Evolutionary conservation across 2,888 invertebrate genomes (phyloP), one percentile per base, ranked within the genome.

Genomic region (Thymelicus acteon): DNA sequence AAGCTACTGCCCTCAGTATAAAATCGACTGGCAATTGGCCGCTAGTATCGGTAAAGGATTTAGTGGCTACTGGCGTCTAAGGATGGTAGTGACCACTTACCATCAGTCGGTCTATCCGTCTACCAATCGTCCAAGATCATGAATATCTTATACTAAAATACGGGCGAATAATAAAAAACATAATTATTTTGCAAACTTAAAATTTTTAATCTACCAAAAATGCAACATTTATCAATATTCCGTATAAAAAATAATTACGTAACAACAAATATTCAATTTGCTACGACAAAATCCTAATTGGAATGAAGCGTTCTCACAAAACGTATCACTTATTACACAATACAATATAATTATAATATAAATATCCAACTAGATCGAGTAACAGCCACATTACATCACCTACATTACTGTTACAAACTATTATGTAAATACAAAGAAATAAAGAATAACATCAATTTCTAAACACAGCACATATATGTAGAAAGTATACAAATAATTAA

Each of bases 201-300:
- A 80, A 85, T 89, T 82, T 89, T 80, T 85, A 85, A 85, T 86
- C 89, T 91, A 91, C 89, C 83, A 88, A 88, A 89, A 90, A 87
- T 90, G 91, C 92, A 92, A 92, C 91, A 83, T 90, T 90, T 82
- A 88, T 87, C 86, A 92, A 91, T 91, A 92, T 84, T 79, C 80
- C 82, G 86, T 91, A 91, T 91, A 91, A 91, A 89, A 90, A 93
- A 92, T 92, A 92, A 92, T 82, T 87, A 87, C 82, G 72, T 79
- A 75, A 91, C 86, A 91, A 90, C 89, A 84, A 85, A 91, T 85
- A 80, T 87, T 83, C 74, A 81, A 85, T 87, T 81, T 84, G 85
- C 87, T 88, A 88, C 82, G 81, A 82, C 83, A 85, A 84, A 81
- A 85, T 77, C 79, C 82, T 82, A 84, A 79, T 77, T 76, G 80